Base-by-base conservation (phyloP, 2,888 invertebrate species). In the Sphaeridia pumilis region DNA sequence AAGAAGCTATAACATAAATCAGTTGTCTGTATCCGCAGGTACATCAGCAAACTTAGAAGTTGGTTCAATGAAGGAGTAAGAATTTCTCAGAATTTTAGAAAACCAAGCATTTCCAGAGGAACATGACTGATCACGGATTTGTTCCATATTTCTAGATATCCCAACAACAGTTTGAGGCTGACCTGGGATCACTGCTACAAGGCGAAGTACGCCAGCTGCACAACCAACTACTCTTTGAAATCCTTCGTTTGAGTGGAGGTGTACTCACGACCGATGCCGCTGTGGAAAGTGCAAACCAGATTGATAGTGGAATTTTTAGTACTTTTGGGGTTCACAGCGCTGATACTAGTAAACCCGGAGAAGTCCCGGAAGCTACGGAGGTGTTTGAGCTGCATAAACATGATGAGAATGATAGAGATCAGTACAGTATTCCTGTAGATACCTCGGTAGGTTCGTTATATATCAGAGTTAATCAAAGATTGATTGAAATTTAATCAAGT, bases 31-130 rank as follows among this genome's bases (percentile, higher is more conserved):
- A 17, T 38, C 20, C 20, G 38, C 17, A 49, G 49, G 22, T 49
- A 49, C 22, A 27, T 49, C 27, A 24, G 35, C 35, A 50, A 44
- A 22, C 35, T 50, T n/a, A 34, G 50, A 20, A 34, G 44, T 22
- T 50, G 50, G 50, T 50, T 50, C 26, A 24, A 31, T 14, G 34
- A 44, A 25, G 43, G 41, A 34, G 50, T 44, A 44, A 36, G 48
- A 36, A 17, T 12, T 38, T 7, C 5, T 38, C 4, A n/a, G n/a
- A n/a, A n/a, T 36, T 24, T 36, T 34, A 20, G 31, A 21, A 4
- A 21, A 28, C 4, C 14, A 27, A 5, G 21, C 27, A 12, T 27
- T 4, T 46, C 7, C 20, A 7, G 20, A 17, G 26, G 21, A 4
- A 7, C n/a, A 27, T 17, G 3, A 27, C 12, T 28, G 28, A 31